These are phyloP conservation scores for Drosophila parvula DNA, from an alignment of 1,140 invertebrate genomes.

Conservation along the genomic window DNA sequence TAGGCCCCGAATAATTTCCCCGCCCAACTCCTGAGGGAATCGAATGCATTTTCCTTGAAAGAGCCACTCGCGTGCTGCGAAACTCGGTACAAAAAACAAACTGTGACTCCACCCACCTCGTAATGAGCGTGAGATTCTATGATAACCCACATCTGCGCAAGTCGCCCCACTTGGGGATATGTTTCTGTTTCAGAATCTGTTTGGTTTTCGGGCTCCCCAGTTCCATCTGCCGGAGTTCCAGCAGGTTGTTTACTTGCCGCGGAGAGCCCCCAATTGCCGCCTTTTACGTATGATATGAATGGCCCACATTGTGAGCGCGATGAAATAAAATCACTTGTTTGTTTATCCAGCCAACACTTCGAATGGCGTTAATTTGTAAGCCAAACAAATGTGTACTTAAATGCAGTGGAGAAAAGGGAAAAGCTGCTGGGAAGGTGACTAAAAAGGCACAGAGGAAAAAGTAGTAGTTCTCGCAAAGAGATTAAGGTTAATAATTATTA, in stretches of 20 bases:
- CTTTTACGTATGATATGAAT: conserved; percentile 65
- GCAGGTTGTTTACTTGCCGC: conserved; percentile 42
- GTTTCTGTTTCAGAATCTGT: conserved; percentile 23
- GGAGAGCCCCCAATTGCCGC: conserved; percentile 49
- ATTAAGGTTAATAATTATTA: not conserved
- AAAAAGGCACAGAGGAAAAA: conserved; percentile 11
- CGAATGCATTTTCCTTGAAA: conserved; percentile 39
- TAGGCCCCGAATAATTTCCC: conserved; percentile 17
- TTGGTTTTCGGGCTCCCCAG: conserved; percentile 16
- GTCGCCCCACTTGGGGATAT: conserved; percentile 34
- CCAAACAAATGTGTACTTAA: conserved; percentile 50
- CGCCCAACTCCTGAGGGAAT: not conserved
- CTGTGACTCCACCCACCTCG: conserved; percentile 17
- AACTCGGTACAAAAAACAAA: conserved; percentile 27
- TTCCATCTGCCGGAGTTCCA: conserved; percentile 19
- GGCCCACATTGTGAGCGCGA: conserved; percentile 68
- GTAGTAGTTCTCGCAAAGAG: not conserved
- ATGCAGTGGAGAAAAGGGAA: conserved; percentile 13
- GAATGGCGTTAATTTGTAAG: conserved; percentile 68
- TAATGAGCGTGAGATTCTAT: conserved; percentile 54
- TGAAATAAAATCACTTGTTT: conserved; percentile 57
- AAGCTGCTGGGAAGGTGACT: conserved; percentile 13
- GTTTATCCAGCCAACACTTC: conserved; percentile 58
- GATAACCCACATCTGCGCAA: conserved; percentile 56
- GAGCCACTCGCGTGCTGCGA: conserved; percentile 39